phyloP scores from a whole-genome alignment of 2,888 invertebrate genomes.

The Blastobasis adustella region DNA sequence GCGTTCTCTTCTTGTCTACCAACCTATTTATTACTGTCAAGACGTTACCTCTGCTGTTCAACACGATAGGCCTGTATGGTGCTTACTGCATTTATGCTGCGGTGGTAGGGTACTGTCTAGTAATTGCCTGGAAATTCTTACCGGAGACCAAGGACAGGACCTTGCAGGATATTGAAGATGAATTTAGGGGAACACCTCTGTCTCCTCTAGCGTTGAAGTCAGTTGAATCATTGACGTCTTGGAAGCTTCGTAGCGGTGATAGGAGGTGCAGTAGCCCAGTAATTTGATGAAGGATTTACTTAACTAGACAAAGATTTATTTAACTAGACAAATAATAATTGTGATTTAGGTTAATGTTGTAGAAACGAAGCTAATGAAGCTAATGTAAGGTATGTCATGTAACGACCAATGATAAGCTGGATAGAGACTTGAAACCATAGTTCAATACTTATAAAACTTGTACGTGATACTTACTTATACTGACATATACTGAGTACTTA shows the following conservation, averaged over 20 bases:
- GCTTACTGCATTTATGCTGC: constrained; percentile 37
- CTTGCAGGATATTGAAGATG: constrained; percentile 54
- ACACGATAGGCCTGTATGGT: constrained; percentile 36
- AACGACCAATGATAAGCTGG: no score
- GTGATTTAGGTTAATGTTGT: no score
- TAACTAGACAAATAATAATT: no score
- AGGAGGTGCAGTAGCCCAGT: constrained; percentile 31
- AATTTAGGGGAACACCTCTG: constrained; percentile 42
- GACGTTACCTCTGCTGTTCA: constrained; percentile 40
- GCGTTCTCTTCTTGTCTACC: constrained; percentile 40
- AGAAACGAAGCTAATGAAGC: no score
- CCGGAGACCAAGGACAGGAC: constrained; percentile 60
- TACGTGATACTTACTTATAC: no score
- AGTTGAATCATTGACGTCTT: constrained; percentile 28
- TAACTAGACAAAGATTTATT: not conserved
- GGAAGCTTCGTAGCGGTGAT: constrained; percentile 24
- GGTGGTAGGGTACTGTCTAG: constrained; percentile 38
- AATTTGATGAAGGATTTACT: constrained; percentile 13
- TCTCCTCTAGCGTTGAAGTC: constrained; percentile 34
- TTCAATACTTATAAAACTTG: no score
- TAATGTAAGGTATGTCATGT: no score
- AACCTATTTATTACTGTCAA: constrained; percentile 49
- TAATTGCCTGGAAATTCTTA: constrained; percentile 36
- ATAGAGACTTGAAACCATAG: no score
- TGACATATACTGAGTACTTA: no score